These are phyloP conservation scores for Rhinella marina DNA, from an alignment of 2,797 vertebrate species.

Conservation along the genomic window DNA sequence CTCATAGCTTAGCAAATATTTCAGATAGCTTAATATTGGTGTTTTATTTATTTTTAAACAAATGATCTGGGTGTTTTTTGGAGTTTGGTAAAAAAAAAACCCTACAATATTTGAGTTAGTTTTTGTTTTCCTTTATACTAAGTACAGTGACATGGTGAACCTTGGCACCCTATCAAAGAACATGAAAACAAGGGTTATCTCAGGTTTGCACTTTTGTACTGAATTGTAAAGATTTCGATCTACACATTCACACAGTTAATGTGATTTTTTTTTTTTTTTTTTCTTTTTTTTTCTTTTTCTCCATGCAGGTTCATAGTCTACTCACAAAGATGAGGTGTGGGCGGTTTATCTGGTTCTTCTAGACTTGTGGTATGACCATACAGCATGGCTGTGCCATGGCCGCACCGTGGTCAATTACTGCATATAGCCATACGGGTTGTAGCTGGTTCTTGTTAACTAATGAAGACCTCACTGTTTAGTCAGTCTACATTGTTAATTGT, in stretches of 20 bases:
- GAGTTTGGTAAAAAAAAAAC: background rate
- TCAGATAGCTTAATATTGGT: background rate
- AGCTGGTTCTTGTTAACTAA: too few species aligned
- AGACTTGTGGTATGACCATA: background rate
- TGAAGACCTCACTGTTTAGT: too few species aligned
- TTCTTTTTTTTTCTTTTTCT: too few species aligned
- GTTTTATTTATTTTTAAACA: background rate
- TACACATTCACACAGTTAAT: background rate
- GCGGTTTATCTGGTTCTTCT: background rate
- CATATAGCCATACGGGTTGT: too few species aligned
- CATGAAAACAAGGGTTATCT: background rate
- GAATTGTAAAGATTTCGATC: background rate
- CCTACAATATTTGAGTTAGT: background rate
- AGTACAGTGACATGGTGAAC: too few species aligned
- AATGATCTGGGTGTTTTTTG: background rate
- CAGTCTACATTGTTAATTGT: too few species aligned
- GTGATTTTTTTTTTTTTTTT: too few species aligned
- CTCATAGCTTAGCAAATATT: background rate
- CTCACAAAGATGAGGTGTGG: background rate
- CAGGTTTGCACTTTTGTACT: background rate
- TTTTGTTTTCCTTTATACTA: too few species aligned
- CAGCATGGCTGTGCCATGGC: background rate
- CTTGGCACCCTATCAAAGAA: too few species aligned
- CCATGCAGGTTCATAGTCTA: background rate
- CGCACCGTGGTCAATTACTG: too few species aligned